Conservation (phyloP, 2,888 invertebrate species). For the Tricholauxania praeusta region DNA sequence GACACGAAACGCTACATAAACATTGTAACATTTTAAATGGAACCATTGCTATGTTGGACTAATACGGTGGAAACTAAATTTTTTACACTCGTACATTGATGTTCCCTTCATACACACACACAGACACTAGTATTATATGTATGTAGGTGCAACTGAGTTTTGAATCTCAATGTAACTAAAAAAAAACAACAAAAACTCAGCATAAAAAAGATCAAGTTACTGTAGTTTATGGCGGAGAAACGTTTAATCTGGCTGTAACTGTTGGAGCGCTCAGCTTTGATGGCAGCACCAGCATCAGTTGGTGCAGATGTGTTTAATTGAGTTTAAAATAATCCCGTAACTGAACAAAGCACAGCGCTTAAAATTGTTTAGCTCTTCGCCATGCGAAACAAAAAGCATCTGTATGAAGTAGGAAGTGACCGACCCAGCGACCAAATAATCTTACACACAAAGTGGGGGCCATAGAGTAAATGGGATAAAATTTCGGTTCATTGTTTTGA, state of each 20-base stretch:
- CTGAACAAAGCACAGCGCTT: slow-evolving; percentile 15
- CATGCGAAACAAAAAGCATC: not conserved
- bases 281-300: not conserved
- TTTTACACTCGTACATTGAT: not conserved
- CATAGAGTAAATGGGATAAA: not conserved
- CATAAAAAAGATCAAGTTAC: slow-evolving; percentile 22
- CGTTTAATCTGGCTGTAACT: slow-evolving; percentile 26
- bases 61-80: not conserved
- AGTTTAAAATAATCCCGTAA: slow-evolving; percentile 43
- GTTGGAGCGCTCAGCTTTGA: not conserved
- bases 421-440: not conserved
- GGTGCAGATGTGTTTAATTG: slow-evolving; percentile 43
- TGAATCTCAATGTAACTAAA: not conserved
- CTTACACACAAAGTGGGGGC: not conserved
- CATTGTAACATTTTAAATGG: not conserved
- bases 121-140: slow-evolving; percentile 12
- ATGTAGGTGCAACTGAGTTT: slow-evolving; percentile 26
- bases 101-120: not conserved
- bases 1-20: slow-evolving; percentile 19
- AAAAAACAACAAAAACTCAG: slow-evolving; percentile 11
- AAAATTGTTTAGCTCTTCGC: slow-evolving; percentile 17
- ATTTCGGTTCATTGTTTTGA: slow-evolving; percentile 26
- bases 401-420: no score
- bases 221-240: slow-evolving; percentile 19
- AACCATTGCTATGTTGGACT: not conserved